Percentiles rank a stretch among this genome's conserved stretches.
These are phyloP conservation scores for Zele albiditarsus DNA, from an alignment of 2,888 invertebrate genomes.

Conservation along the genomic window DNA sequence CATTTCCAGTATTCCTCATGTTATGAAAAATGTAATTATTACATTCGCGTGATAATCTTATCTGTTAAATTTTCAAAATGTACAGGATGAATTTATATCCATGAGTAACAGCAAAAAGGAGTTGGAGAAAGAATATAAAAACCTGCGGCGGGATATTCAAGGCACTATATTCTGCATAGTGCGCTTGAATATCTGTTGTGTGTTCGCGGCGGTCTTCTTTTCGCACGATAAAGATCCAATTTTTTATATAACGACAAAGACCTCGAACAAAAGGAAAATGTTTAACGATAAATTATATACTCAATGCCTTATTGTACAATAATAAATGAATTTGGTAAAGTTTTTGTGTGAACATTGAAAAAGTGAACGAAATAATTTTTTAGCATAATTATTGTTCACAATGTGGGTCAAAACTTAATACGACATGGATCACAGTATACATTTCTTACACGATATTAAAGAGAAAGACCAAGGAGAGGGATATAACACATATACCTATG, in stretches of 20 bases:
- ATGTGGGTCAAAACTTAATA: neutral
- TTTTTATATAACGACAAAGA: constrained; percentile 15
- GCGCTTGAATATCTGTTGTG: neutral
- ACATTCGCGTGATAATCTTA: neutral
- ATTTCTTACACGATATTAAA: neutral
- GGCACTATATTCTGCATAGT: constrained; percentile 9
- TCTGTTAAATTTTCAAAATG: neutral
- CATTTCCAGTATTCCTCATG: neutral
- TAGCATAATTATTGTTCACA: neutral
- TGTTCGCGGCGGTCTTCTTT: constrained; percentile 7
- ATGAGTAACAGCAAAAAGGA: no score
- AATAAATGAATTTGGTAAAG: neutral
- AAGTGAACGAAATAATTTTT: neutral
- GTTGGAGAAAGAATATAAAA: neutral
- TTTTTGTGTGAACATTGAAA: neutral
- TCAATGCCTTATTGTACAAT: neutral
- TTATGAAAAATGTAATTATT: neutral
- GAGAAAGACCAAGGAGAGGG: neutral
- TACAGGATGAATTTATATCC: neutral
- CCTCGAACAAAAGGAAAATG: constrained; percentile 6
- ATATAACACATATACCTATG: neutral
- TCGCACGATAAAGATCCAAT: constrained; percentile 31
- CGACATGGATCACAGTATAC: neutral
- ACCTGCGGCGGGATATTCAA: neutral
- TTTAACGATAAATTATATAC: neutral